Evolutionary conservation across 2,888 invertebrate genomes (phyloP).

Genomic region (Dromius quadrimaculatus): DNA sequence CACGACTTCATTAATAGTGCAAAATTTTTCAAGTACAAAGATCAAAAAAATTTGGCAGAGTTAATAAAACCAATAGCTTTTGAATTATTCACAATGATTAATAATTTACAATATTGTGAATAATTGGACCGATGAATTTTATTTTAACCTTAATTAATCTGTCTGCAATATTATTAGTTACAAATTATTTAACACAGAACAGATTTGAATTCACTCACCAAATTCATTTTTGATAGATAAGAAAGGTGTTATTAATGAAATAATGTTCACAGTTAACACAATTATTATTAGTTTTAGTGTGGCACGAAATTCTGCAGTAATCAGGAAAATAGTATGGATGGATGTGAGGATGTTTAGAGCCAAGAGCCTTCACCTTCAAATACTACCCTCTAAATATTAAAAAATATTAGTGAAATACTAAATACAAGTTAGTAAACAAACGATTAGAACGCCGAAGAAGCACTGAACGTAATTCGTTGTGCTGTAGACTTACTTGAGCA

Average conservation of each 20-base stretch:
- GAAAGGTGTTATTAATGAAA: no score
- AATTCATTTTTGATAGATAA: no score
- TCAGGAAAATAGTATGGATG: slow-evolving; percentile 35
- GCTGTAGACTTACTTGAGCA: slow-evolving; percentile 16
- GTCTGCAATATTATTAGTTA: no score
- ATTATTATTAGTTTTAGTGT: neutral
- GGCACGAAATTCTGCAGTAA: slow-evolving; percentile 1
- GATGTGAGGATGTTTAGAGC: slow-evolving; percentile 46
- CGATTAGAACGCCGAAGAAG: slow-evolving; percentile 6
- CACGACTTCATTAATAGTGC: neutral
- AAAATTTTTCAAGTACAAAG: no score
- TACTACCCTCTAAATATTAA: slow-evolving; percentile 15
- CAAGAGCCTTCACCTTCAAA: slow-evolving; percentile 44
- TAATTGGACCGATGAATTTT: no score
- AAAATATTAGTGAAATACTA: slow-evolving; percentile 15
- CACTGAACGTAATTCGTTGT: slow-evolving; percentile 12
- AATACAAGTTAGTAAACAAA: slow-evolving; percentile 26
- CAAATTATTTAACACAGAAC: no score
- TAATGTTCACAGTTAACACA: neutral
- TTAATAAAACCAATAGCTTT: no score
- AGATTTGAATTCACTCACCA: no score
- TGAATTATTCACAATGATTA: no score
- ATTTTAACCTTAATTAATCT: no score
- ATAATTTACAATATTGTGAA: no score
- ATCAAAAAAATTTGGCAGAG: no score